These are phyloP conservation scores for Pteria penguin DNA, from an alignment of 2,888 invertebrate species.

Conservation along the genomic window DNA sequence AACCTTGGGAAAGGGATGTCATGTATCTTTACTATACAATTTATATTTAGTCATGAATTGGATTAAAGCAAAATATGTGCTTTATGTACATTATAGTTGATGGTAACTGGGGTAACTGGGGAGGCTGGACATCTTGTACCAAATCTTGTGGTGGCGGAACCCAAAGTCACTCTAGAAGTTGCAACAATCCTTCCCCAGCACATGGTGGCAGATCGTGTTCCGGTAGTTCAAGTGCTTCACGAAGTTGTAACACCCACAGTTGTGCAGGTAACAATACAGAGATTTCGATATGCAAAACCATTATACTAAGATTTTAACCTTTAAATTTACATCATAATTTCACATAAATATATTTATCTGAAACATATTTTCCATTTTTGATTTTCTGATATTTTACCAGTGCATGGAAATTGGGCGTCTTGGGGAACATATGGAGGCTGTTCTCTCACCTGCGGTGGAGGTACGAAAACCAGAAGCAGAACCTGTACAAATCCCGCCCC, in stretches of 20 bases:
- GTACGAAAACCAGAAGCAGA: constrained; percentile 5
- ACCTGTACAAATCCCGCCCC: constrained; percentile 16
- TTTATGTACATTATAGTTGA: constrained; percentile 48
- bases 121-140: constrained; percentile 33
- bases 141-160: constrained; percentile 40
- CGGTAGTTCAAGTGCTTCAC: constrained; percentile 34
- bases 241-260: constrained; percentile 61
- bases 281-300: too few species aligned
- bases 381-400: background rate
- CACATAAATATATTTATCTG: too few species aligned
- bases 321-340: too few species aligned
- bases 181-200: constrained; percentile 21
- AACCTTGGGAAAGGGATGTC: too few species aligned
- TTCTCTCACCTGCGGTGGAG: constrained; percentile 12
- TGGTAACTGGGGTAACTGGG: constrained; percentile 47
- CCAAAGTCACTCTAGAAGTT: constrained; percentile 10
- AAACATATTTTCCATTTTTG: too few species aligned
- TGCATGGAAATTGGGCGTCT: constrained; percentile 1
- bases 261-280: constrained; percentile 72
- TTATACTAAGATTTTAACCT: too few species aligned
- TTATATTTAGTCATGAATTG: too few species aligned
- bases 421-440: constrained; percentile 5
- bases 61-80: too few species aligned
- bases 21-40: too few species aligned
- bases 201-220: constrained; percentile 32